phyloP scores from a whole-genome alignment of 2,113 vertebrate genomes.

The Cathartes aura region DNA sequence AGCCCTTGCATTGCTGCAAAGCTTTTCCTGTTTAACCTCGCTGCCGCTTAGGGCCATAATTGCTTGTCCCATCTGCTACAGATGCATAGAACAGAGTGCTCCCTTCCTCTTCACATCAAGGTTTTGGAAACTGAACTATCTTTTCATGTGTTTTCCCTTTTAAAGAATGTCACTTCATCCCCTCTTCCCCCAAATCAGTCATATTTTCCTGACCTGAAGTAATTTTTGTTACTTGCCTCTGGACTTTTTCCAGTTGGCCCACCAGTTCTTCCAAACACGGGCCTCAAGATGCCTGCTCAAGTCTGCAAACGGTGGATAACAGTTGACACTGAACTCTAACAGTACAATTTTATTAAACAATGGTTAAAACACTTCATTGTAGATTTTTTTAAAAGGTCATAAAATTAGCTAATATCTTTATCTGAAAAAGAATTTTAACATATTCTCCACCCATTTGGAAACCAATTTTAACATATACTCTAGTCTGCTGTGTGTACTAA shows the following conservation, averaged over 20 bases:
- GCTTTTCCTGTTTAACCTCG: neutral
- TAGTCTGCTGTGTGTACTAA: neutral
- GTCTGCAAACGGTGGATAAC: neutral
- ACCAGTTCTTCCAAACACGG: neutral
- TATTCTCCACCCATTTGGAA: neutral
- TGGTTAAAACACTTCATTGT: neutral
- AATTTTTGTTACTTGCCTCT: neutral
- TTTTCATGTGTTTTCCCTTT: neutral
- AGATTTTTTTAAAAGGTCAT: neutral
- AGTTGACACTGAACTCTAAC: neutral
- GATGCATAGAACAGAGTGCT: neutral
- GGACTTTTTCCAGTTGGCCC: neutral
- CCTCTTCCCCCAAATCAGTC: neutral
- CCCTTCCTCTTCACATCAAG: neutral
- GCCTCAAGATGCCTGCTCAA: neutral
- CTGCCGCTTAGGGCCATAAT: accelerated
- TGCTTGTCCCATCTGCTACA: neutral
- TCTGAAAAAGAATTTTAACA: neutral
- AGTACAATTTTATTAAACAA: neutral
- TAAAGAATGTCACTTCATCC: neutral
- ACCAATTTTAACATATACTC: neutral
- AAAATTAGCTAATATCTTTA: neutral
- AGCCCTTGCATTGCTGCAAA: neutral
- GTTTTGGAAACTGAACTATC: neutral
- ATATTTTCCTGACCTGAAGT: neutral